Conservation (phyloP, 2,888 invertebrate genomes). For the Platycnemis pennipes region DNA sequence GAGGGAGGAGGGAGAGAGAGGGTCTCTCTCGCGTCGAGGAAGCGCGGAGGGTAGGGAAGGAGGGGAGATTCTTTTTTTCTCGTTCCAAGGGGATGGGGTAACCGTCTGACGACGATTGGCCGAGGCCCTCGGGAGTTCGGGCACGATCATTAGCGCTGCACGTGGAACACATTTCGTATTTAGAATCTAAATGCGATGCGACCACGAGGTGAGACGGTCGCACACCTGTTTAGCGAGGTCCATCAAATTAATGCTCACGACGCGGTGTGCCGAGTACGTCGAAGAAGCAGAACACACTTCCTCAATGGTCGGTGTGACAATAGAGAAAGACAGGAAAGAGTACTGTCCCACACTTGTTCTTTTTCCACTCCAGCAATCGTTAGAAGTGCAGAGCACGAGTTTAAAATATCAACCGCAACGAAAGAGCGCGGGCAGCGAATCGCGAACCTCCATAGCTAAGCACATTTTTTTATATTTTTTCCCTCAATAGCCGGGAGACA, state of each 20-base stretch:
- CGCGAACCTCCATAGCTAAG: not conserved
- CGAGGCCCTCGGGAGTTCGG: constrained; percentile 9
- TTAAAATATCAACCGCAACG: not conserved
- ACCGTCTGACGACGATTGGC: constrained; percentile 21
- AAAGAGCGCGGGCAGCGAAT: constrained; percentile 4
- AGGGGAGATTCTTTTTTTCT: not conserved
- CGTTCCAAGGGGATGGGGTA: not conserved
- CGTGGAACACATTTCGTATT: constrained; percentile 25
- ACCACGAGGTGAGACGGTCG: not conserved
- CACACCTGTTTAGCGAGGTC: constrained; percentile 59
- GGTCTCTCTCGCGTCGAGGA: not conserved
- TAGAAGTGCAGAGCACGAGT: constrained; percentile 15
- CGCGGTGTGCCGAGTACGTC: not conserved
- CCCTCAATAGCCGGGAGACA: not conserved
- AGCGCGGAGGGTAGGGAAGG: not conserved
- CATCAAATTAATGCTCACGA: constrained; percentile 17
- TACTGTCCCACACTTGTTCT: not conserved
- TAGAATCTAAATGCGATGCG: constrained; percentile 25
- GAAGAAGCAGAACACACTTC: not conserved
- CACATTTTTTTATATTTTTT: not conserved
- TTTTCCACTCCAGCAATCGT: not conserved
- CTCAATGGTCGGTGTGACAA: not conserved
- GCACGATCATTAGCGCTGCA: constrained; percentile 55
- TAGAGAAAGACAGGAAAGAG: not conserved
- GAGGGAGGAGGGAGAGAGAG: not conserved